phyloP scores from a whole-genome alignment of 2,797 vertebrate genomes.

The Parauchenoglanis punctatus region DNA sequence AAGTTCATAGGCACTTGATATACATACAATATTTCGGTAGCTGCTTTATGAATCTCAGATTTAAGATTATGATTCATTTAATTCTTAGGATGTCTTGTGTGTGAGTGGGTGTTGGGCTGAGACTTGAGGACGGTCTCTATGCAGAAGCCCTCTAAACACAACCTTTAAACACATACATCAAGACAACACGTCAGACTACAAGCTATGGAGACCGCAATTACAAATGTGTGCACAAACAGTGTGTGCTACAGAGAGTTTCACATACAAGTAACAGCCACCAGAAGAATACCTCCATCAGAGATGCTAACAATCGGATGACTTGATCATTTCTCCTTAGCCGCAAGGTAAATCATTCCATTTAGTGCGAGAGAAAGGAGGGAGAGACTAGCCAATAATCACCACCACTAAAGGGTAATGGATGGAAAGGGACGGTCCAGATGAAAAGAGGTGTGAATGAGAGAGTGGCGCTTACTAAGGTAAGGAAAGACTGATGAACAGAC shows the following conservation, averaged over 20 bases:
- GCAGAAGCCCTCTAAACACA: background rate
- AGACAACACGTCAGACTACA: constrained; percentile 11
- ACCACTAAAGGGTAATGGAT: background rate
- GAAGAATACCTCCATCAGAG: background rate
- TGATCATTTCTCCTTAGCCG: constrained; percentile 21
- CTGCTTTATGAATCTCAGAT: background rate
- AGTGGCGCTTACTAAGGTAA: constrained; percentile 50
- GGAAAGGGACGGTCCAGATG: background rate
- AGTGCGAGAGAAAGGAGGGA: background rate
- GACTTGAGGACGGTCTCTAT: background rate
- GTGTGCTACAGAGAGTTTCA: background rate
- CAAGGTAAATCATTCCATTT: constrained; percentile 13
- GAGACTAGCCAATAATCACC: background rate
- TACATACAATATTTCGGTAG: background rate
- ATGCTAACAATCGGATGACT: constrained; percentile 14
- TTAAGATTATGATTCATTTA: background rate
- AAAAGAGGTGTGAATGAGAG: constrained; percentile 37
- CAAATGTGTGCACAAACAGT: background rate
- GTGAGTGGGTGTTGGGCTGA: background rate
- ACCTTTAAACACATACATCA: background rate
- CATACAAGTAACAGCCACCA: background rate
- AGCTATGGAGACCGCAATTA: background rate
- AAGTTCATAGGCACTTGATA: background rate
- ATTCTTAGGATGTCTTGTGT: background rate
- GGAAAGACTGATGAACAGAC: constrained; percentile 46